These are phyloP conservation scores for Microtus ochrogaster DNA, from an alignment of 2,113 vertebrate species.

Conservation along the genomic window DNA sequence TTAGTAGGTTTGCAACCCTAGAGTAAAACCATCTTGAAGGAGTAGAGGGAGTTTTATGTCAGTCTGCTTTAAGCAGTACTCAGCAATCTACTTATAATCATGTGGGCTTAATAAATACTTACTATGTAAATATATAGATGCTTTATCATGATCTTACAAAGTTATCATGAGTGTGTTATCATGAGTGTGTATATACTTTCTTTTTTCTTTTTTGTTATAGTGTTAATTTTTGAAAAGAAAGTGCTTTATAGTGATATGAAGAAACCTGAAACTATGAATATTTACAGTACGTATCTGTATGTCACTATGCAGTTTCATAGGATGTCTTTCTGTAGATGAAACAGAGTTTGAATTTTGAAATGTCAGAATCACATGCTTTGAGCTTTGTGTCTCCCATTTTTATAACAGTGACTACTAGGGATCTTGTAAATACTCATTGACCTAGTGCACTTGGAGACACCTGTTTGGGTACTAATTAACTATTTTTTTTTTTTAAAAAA, in stretches of 20 bases:
- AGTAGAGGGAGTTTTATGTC: background rate
- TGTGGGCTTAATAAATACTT: background rate
- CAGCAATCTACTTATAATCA: background rate
- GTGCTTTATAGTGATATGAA: background rate
- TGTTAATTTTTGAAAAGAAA: background rate
- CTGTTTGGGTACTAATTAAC: background rate
- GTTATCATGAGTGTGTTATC: too few species aligned
- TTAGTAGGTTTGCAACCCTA: fast-evolving
- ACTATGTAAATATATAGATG: background rate
- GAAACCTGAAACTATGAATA: background rate
- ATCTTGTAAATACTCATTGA: background rate
- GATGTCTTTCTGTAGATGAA: background rate
- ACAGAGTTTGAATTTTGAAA: background rate
- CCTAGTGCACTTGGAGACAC: background rate
- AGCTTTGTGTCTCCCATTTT: background rate
- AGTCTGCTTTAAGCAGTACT: background rate
- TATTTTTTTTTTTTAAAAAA: background rate
- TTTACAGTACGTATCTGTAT: background rate
- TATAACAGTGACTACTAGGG: background rate
- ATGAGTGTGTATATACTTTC: background rate
- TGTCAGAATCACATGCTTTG: background rate
- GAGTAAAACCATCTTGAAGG: background rate
- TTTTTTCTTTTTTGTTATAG: background rate
- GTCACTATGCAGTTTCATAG: fast-evolving
- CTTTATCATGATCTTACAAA: background rate